phyloP scores from a whole-genome alignment of 1,140 invertebrate species.

The Drosophila baimaii region DNA sequence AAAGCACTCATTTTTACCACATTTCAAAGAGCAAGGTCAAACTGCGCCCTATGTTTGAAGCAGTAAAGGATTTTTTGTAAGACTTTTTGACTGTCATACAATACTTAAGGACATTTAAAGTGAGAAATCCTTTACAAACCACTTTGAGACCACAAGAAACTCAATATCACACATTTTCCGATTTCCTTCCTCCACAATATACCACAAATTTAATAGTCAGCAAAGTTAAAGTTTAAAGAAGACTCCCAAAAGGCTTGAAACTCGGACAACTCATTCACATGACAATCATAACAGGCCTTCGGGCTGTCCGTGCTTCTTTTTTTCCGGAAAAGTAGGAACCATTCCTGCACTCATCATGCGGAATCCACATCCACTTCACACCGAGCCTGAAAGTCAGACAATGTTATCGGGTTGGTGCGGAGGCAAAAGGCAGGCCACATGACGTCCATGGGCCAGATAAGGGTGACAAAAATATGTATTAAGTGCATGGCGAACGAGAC shows the following conservation, averaged over 20 bases:
- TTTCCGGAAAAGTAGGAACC: slow-evolving; percentile 20
- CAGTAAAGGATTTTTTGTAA: neutral
- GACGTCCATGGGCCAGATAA: slow-evolving; percentile 76
- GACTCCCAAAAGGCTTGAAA: slow-evolving; percentile 9
- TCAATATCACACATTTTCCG: slow-evolving; percentile 1
- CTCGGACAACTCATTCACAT: slow-evolving; percentile 62
- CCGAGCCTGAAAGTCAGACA: slow-evolving; percentile 55
- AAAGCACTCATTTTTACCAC: neutral
- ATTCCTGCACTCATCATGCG: slow-evolving; percentile 45
- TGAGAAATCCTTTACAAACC: neutral
- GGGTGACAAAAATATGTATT: slow-evolving; percentile 83
- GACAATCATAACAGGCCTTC: slow-evolving; percentile 72
- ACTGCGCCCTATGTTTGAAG: neutral
- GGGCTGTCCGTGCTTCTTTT: slow-evolving; percentile 27
- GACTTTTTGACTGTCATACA: no score
- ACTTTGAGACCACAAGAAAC: neutral
- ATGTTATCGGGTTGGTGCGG: slow-evolving; percentile 62
- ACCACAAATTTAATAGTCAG: slow-evolving; percentile 2
- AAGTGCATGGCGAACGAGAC: slow-evolving; percentile 60
- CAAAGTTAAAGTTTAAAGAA: slow-evolving; percentile 21
- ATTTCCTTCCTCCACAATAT: neutral
- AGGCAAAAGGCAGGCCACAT: slow-evolving; percentile 48
- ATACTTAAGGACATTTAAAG: neutral
- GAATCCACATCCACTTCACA: slow-evolving; percentile 47
- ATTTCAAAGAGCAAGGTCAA: neutral